Percentiles rank a stretch among this genome's conserved stretches.
Evolutionary conservation across 2,113 vertebrate genomes (phyloP).

Genomic region (Triplophysa dalaica): DNA sequence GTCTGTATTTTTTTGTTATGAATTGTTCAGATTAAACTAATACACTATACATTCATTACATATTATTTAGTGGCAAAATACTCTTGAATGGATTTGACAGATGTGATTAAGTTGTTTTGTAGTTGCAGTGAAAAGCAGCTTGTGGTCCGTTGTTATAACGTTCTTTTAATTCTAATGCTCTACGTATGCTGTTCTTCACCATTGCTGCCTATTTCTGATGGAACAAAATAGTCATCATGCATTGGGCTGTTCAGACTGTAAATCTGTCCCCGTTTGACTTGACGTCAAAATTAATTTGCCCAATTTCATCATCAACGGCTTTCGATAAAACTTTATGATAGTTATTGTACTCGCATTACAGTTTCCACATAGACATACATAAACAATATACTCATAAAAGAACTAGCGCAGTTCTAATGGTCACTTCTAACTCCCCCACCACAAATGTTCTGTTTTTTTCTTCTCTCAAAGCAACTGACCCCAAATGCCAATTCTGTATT

Average conservation of each 20-base stretch:
- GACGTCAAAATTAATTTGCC: neutral
- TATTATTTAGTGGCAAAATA: constrained; percentile 51
- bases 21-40: neutral
- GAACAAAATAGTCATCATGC: constrained; percentile 63
- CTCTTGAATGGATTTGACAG: constrained; percentile 42
- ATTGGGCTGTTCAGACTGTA: constrained; percentile 52
- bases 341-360: constrained; percentile 2
- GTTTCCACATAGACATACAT: too few relatives aligned
- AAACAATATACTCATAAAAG: neutral
- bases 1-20: constrained; percentile 51
- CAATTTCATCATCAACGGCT: neutral
- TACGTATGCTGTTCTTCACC: constrained; percentile 71
- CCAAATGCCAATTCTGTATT: constrained; percentile 45
- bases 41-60: constrained; percentile 14
- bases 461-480: constrained; percentile 42
- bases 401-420: neutral
- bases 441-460: constrained; percentile 19
- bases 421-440: neutral
- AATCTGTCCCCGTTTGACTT: constrained; percentile 15
- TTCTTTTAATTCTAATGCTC: constrained; percentile 66
- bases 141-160: constrained; percentile 61
- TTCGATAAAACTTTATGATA: neutral
- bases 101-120: constrained; percentile 57
- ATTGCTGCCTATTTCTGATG: constrained; percentile 71
- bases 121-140: constrained; percentile 62